Conservation (phyloP, 2,888 invertebrate genomes). For the Hofmannophila pseudospretella region DNA sequence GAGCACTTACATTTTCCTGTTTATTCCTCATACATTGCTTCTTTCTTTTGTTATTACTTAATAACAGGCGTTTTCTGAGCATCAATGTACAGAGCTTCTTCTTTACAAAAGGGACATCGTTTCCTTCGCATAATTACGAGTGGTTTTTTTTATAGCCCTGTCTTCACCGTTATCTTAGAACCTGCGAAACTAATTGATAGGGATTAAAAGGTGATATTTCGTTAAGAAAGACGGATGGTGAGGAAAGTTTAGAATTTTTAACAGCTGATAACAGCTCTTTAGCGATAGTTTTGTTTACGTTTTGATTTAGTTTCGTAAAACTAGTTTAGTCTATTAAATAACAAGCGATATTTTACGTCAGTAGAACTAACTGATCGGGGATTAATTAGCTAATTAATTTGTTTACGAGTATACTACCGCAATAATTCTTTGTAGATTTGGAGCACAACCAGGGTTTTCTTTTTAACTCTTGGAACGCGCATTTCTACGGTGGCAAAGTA, state of each 20-base stretch:
- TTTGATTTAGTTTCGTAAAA: neutral
- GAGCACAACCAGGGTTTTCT: too few relatives aligned
- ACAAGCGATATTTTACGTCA: too few relatives aligned
- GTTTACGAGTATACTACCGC: too few relatives aligned
- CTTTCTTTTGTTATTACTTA: conserved; percentile 23
- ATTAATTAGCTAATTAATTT: too few relatives aligned
- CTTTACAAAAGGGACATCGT: conserved; percentile 14
- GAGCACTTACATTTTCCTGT: conserved; percentile 25
- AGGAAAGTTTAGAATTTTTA: conserved; percentile 16
- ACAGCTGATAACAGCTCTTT: neutral
- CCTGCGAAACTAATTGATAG: conserved; percentile 50
- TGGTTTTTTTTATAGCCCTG: conserved; percentile 45
- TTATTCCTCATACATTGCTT: conserved; percentile 30
- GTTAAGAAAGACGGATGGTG: conserved; percentile 18
- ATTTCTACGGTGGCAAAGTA: too few relatives aligned
- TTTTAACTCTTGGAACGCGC: too few relatives aligned
- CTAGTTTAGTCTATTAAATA: too few relatives aligned
- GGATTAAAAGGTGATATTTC: conserved; percentile 36
- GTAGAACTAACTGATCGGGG: too few relatives aligned
- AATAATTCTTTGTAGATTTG: too few relatives aligned
- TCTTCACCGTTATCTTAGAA: conserved; percentile 39
- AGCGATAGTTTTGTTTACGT: conserved; percentile 3
- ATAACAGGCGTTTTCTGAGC: conserved; percentile 21
- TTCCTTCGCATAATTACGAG: conserved; percentile 26
- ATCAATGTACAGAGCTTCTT: conserved; percentile 16